Base-by-base conservation (phyloP, 2,797 vertebrate genomes). In the Catharus ustulatus region DNA sequence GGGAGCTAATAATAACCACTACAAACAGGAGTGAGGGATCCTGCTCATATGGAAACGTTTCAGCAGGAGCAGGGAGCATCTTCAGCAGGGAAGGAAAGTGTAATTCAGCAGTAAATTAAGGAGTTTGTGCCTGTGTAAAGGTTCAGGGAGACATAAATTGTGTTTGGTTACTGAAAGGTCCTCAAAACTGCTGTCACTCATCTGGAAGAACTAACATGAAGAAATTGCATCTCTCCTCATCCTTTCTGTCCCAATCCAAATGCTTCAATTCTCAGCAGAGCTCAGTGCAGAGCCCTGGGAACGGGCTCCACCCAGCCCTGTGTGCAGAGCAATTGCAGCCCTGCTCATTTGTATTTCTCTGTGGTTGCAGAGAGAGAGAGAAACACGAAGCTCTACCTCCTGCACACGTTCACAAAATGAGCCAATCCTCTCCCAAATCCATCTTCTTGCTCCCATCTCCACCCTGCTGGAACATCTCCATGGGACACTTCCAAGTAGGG, bases 401-500 rank as follows among this genome's bases (percentile, higher is more conserved):
- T 78, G 83, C 76, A 87, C 91, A 90, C 26, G 22, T 95, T 94
- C 84, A 32, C 59, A 40, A 75, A 93, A 84, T 15, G 10, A 92
- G 74, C 90, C 69, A 91, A 87, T 83, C 85, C 64, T 90, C 80
- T 89, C 91, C 87, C 74, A 75, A 90, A 93, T 84, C 69, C 67
- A 58, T 73, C 82, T 61, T 45, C 90, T 87, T 7, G 0, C 67
- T 94, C 86, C 75, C 92, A 90, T 89, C 95, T 94, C 94, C 90
- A 95, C 94, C 92, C 94, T 85, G 81, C 72, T 90, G 95, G 85
- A 95, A 68, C 24, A 48, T 81, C 92, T 95, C 90, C 5, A 3
- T 95, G 96, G 94, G 93, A 89, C 74, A 34, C 42, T 54, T 95
- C 97, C 97, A 97, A 97, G 82, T 96, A 94, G 97, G 96, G 94